Percentiles rank a stretch among this genome's conserved stretches.
Evolutionary conservation across 2,797 vertebrate species (phyloP).

Genomic region (Decapterus maruadsi): DNA sequence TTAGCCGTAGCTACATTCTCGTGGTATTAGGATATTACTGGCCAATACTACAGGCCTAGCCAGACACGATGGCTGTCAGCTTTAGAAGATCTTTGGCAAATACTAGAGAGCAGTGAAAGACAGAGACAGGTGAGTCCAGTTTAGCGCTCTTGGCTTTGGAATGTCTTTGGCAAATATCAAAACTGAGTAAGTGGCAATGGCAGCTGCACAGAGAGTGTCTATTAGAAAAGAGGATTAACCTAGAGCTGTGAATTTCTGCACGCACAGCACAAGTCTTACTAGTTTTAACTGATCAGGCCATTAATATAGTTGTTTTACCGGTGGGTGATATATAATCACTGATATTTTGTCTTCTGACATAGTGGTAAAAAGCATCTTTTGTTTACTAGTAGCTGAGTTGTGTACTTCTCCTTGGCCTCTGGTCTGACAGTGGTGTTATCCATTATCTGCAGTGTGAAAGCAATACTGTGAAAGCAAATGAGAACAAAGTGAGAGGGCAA

Average conservation of each 20-base stretch:
- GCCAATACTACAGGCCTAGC: slow-evolving; percentile 43
- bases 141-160: slow-evolving; percentile 63
- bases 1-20: slow-evolving; percentile 56
- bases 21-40: slow-evolving; percentile 67
- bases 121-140: slow-evolving; percentile 76
- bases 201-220: slow-evolving; percentile 65
- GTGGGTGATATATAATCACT: neutral
- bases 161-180: slow-evolving; percentile 72
- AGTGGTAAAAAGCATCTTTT: neutral
- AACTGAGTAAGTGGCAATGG: slow-evolving; percentile 71
- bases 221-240: slow-evolving; percentile 46
- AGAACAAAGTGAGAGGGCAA: neutral
- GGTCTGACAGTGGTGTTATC: neutral
- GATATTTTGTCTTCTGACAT: neutral
- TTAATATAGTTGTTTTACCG: neutral
- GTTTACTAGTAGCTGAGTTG: neutral
- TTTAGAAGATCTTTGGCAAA: slow-evolving; percentile 76
- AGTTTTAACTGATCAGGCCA: slow-evolving; percentile 4
- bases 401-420: neutral
- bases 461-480: neutral
- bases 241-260: slow-evolving; percentile 33
- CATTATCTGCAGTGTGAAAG: neutral
- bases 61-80: slow-evolving; percentile 54
- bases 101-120: slow-evolving; percentile 65
- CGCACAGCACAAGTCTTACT: slow-evolving; percentile 23